Evolutionary conservation across 2,888 invertebrate genomes (phyloP).

Genomic region (Caenorhabditis wallacei): DNA sequence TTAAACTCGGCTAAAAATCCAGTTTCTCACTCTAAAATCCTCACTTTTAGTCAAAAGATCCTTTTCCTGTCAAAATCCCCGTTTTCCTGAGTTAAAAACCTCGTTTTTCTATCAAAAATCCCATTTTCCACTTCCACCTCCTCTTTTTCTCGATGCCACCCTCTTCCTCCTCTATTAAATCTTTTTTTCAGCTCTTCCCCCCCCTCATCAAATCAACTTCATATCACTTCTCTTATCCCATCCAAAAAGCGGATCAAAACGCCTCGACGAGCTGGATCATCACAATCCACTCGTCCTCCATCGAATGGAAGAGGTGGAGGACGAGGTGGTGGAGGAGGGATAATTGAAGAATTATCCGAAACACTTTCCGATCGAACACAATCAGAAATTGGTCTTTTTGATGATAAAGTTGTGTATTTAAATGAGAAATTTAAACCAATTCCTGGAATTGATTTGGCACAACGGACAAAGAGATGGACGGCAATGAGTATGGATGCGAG

Average conservation of each 20-base stretch:
- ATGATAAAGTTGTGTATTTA: background rate
- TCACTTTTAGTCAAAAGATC: too few relatives aligned
- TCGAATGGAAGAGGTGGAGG: background rate
- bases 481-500: background rate
- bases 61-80: too few relatives aligned
- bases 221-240: too few relatives aligned
- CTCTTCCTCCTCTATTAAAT: too few relatives aligned
- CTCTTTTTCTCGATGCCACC: too few relatives aligned
- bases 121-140: too few relatives aligned
- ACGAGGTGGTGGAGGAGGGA: background rate
- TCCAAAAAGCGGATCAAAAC: conserved; percentile 5
- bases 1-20: too few relatives aligned
- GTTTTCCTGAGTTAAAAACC: too few relatives aligned
- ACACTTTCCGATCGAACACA: background rate
- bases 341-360: background rate
- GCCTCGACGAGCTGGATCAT: conserved; percentile 6
- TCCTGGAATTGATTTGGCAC: background rate
- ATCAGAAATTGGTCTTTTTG: background rate
- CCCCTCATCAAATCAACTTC: too few relatives aligned
- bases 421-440: background rate
- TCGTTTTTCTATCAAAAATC: background rate
- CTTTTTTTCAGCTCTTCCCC: background rate
- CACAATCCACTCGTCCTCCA: background rate
- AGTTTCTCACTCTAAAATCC: too few relatives aligned
- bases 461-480: background rate